A percentile compares a stretch with the other conserved stretches of the same genome.
Evolutionary conservation across 2,888 invertebrate species (phyloP).

Genomic region (Limnephilus auricula): DNA sequence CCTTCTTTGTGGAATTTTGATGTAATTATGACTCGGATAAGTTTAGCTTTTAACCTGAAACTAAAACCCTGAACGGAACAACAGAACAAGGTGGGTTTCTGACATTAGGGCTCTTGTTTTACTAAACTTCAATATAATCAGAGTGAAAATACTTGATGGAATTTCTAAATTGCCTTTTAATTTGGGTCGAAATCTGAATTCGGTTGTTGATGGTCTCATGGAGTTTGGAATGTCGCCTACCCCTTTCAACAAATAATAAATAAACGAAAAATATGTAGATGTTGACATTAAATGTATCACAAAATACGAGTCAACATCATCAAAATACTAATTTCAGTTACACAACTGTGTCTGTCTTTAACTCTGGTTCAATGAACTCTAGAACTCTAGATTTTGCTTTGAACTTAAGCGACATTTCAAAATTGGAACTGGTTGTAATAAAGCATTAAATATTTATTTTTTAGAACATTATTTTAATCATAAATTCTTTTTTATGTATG

Average conservation of each 20-base stretch:
- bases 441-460: too few species aligned
- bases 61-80: background rate
- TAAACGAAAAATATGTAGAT: background rate
- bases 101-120: background rate
- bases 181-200: background rate
- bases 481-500: too few species aligned
- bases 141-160: background rate
- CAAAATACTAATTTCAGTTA: background rate
- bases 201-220: background rate
- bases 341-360: too few species aligned
- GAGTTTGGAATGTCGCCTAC: background rate
- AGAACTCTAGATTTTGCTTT: too few species aligned
- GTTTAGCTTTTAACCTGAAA: background rate
- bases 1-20: constrained; percentile 5
- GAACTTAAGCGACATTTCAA: too few species aligned
- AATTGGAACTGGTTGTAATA: too few species aligned
- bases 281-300: background rate
- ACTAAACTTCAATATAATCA: background rate
- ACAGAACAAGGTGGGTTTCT: background rate
- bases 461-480: too few species aligned
- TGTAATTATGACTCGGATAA: background rate
- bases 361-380: too few species aligned
- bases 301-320: background rate
- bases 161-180: background rate
- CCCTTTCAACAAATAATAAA: background rate